Conservation (phyloP, 2,113 vertebrate genomes). For the Ardeotis arabs region DNA sequence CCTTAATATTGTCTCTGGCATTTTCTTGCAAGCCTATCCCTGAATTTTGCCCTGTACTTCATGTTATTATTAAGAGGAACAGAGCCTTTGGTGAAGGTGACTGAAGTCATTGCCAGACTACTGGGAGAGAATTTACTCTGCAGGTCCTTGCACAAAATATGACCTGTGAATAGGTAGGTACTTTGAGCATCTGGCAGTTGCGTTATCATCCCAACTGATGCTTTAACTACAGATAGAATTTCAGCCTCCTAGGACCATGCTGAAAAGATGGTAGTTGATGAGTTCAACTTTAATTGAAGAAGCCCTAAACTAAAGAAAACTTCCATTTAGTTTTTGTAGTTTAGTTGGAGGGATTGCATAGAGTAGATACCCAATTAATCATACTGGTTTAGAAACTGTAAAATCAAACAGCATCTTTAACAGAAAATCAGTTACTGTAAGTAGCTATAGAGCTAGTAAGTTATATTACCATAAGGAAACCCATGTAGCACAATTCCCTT, state of each 20-base stretch:
- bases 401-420: background rate
- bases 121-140: background rate
- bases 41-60: background rate
- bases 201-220: background rate
- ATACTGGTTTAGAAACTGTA: background rate
- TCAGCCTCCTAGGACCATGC: background rate
- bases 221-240: background rate
- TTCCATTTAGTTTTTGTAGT: background rate
- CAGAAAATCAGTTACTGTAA: background rate
- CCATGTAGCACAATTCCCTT: background rate
- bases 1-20: background rate
- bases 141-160: background rate
- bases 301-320: background rate
- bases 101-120: background rate
- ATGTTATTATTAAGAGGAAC: background rate
- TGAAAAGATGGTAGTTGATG: background rate
- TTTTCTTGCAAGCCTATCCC: background rate
- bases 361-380: background rate
- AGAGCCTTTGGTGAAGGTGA: background rate
- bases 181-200: background rate
- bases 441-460: background rate
- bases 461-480: background rate
- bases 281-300: background rate
- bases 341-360: background rate
- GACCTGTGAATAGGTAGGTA: background rate